Evolutionary conservation across 1,140 invertebrate genomes (phyloP), one percentile per base, ranked within the genome.

Genomic region (Piezodorus guildinii): DNA sequence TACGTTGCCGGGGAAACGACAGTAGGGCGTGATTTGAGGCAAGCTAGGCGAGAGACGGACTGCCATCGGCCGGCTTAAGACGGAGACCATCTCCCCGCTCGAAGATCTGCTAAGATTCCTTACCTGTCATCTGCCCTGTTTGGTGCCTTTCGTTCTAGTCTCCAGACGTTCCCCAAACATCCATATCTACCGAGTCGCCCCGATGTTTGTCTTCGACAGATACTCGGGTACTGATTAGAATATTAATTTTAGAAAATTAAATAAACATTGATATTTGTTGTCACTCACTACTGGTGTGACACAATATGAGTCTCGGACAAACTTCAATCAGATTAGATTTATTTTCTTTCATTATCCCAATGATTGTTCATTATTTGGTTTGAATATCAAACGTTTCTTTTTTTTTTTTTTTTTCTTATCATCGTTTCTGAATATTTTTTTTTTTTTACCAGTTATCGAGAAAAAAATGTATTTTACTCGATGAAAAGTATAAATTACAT

Each of bases 211-310:
- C 9, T 39, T 39, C 34, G 3, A 39, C 34, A 39, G 34, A 39
- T 39, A 39, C 34, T 39, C 34, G 6, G 34, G 23, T 27, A 21
- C 19, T 56, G 52, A 56, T 56, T 56, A 56, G 52, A 56, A 56
- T 56, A 56, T 56, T 56, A 56, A 56, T 56, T 56, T 56, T 56
- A 56, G 52, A 56, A 25, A 56, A 56, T 23, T 23, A 25, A 56
- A 56, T 23, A 16, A 25, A 56, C 52, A 56, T 23, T 25, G 15
- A 21, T 25, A 16, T 23, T 27, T 6, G 15, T 21, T 56, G 52
- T 23, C 19, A 16, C 34, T 39, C 34, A 10, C 34, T 39, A 12
- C 34, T 39, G 34, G 34, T 39, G 34, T 56, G 52, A 56, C 52
- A 56, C 17, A 56, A 56, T 56, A 56, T 56, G 34, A 39, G 17